Base-by-base conservation (phyloP, 2,888 invertebrate species). In the Athrips mouffetella region DNA sequence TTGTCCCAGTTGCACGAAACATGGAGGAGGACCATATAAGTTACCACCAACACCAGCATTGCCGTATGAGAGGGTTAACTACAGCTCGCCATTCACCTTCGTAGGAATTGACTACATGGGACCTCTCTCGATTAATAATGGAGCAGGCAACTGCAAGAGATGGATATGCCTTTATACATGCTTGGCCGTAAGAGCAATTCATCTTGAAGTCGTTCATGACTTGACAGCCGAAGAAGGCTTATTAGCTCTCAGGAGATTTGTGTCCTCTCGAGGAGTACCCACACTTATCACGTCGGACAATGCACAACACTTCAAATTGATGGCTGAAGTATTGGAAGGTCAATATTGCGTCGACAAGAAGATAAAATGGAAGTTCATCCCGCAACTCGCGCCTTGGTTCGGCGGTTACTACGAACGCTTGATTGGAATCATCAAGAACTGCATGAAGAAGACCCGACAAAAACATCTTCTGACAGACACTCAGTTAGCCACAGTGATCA, bases 21-120 rank as follows among this genome's bases (percentile, higher is more conserved):
- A 62, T 31, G 57, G 56, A 1, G 58, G 61, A 15, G 62, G 60
- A 1, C 61, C 64, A 1, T 62, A 48, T 35, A 55, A 53, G 46
- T 31, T 62, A 15, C 62, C 58, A 30, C 5, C 44, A 0, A 55
- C 52, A 10, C 61, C 62, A 20, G 54, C 50, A 2, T 37, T 61
- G 46, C 61, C 62, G 18, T 13, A 25, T 25, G 61, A 60, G 23
- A 59, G 60, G 47, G 56, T 59, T 1, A 58, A 51, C 1, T 50
- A 50, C 31, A 44, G 45, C 8, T 2, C 21, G 10, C 53, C 60
- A 4, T 62, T 59, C 18, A 31, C 54, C 1, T 62, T 49, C 40
- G 52, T 47, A 1, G 58, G 59, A 0, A 7, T 52, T 1, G 58
- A 59, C 35, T 59, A 58, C 41, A 48, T 56, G 18, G 56, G 56